Percentiles rank a stretch among this genome's conserved stretches.
These are phyloP conservation scores for Macrotis lagotis DNA, from an alignment of 2,113 vertebrate genomes.

Conservation along the genomic window DNA sequence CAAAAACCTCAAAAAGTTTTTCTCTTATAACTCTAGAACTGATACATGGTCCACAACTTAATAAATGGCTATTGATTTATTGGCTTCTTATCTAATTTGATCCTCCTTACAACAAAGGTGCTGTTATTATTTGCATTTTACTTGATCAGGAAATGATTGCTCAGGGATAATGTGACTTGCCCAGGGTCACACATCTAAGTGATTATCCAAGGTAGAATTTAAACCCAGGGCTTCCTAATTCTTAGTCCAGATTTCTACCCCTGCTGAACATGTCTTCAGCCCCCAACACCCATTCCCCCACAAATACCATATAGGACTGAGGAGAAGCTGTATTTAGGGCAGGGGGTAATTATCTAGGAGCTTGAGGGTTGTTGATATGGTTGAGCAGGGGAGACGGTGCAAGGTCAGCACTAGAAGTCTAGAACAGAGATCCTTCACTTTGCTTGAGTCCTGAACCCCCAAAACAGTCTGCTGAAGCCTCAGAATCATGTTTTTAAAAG, in stretches of 20 bases:
- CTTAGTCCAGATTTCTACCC: not conserved
- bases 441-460: too few relatives aligned
- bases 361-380: not conserved
- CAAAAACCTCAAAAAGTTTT: too few relatives aligned
- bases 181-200: not conserved
- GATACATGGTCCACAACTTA: not conserved
- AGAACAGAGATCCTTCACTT: not conserved
- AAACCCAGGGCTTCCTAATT: not conserved
- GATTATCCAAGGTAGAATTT: not conserved
- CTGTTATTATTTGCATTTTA: not conserved
- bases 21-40: not conserved
- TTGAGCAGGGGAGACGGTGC: not conserved
- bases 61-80: not conserved
- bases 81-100: not conserved
- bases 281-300: not conserved
- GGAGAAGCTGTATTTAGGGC: not conserved
- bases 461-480: not conserved
- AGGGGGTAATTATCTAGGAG: not conserved
- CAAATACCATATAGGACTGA: not conserved
- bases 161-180: not conserved
- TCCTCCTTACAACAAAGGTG: not conserved
- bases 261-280: not conserved
- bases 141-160: not conserved
- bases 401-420: not conserved
- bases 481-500: not conserved